Evolutionary conservation across 2,113 vertebrate species (phyloP).

Genomic region (Aspidoscelis tigris): DNA sequence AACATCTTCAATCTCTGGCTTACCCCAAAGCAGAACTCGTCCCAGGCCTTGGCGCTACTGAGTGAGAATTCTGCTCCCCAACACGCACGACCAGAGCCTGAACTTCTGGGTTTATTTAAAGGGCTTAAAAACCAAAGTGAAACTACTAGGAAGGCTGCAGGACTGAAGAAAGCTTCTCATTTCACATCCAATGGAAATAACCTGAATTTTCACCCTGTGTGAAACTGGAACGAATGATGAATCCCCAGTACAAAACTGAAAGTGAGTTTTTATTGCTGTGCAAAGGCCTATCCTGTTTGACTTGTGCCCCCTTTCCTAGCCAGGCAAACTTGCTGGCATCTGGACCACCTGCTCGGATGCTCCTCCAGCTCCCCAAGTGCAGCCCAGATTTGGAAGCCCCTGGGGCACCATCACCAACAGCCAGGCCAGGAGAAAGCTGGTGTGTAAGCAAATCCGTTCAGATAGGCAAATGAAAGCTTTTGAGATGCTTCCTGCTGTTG

Average conservation of each 20-base stretch:
- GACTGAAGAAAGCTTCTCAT: too few species aligned
- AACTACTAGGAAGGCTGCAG: not conserved
- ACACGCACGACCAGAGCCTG: not conserved
- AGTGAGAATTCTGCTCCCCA: not conserved
- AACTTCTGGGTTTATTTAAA: not conserved
- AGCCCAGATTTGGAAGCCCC: too few species aligned
- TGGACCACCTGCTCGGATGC: too few species aligned
- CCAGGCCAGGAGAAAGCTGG: too few species aligned
- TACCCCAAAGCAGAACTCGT: too few species aligned
- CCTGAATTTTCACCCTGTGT: not conserved
- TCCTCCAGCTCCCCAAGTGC: too few species aligned
- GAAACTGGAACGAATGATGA: too few species aligned
- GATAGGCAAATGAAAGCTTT: too few species aligned
- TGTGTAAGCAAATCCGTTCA: too few species aligned
- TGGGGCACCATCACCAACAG: too few species aligned
- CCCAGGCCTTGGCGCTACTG: not conserved
- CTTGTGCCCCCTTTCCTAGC: too few species aligned
- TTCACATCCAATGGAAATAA: too few species aligned
- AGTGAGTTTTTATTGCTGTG: not conserved
- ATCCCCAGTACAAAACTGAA: not conserved
- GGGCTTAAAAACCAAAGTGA: not conserved
- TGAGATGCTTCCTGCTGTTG: not conserved
- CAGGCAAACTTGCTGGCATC: not conserved
- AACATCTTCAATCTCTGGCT: not conserved
- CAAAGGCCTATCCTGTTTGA: not conserved